phyloP scores from a whole-genome alignment of 1,140 invertebrate species.

The Nylanderia fulva region DNA sequence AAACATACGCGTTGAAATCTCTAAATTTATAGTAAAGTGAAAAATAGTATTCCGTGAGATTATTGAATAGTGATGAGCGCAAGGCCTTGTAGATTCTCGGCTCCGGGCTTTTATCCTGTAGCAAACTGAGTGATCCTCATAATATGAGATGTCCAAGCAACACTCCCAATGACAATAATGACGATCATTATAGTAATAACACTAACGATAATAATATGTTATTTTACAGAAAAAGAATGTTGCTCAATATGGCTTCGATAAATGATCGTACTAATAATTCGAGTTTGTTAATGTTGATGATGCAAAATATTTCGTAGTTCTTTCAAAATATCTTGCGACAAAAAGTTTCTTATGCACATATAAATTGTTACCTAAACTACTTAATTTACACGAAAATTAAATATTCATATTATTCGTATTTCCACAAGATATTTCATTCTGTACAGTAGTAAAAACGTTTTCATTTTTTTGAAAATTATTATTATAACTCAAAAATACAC shows the following conservation, averaged over 20 bases:
- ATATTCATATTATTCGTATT: neutral
- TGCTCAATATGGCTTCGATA: constrained; percentile 40
- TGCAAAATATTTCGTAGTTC: neutral
- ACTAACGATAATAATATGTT: constrained; percentile 67
- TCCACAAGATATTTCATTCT: too few relatives aligned
- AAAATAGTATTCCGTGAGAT: constrained; percentile 55
- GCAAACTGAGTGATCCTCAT: constrained; percentile 19
- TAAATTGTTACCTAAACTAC: neutral
- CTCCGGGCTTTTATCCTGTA: neutral
- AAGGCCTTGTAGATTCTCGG: constrained; percentile 38
- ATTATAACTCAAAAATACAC: too few relatives aligned
- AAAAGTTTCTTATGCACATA: neutral
- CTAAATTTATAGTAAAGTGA: constrained; percentile 21
- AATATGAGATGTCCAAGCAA: constrained; percentile 47
- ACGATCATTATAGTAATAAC: constrained; percentile 69
- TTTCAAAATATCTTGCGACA: neutral
- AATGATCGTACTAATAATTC: constrained; percentile 27
- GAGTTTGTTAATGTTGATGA: neutral
- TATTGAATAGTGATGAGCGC: constrained; percentile 80
- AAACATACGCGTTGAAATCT: neutral
- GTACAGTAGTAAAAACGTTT: too few relatives aligned
- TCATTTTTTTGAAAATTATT: too few relatives aligned
- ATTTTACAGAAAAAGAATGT: neutral
- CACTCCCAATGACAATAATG: constrained; percentile 69
- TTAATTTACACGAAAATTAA: neutral